Percentiles rank a stretch among this genome's conserved stretches.
Evolutionary conservation across 30 jellyfish, hydroid and myxozoan species (phyloP).

Genomic region (Turritopsis dohrnii): DNA sequence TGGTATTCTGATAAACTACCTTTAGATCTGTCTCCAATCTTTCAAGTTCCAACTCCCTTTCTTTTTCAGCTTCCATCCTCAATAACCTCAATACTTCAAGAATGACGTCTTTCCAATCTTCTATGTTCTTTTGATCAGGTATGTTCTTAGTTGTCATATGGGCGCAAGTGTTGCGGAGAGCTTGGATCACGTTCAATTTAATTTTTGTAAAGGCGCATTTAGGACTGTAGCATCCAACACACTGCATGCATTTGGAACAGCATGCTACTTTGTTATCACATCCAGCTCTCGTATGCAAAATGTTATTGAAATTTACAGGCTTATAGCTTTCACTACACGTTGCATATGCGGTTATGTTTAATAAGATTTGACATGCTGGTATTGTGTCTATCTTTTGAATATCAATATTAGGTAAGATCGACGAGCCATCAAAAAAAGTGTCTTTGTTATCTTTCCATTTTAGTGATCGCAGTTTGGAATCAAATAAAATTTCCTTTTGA

Average conservation of each 20-base stretch:
- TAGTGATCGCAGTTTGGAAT: too few relatives aligned
- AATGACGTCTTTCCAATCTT: background rate
- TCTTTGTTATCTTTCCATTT: too few relatives aligned
- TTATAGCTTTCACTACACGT: background rate
- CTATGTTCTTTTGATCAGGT: background rate
- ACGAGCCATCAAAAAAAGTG: too few relatives aligned
- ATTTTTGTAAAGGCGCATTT: background rate
- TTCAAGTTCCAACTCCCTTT: background rate
- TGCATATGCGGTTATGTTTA: background rate
- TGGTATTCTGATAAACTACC: background rate
- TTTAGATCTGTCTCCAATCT: background rate
- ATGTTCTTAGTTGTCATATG: background rate
- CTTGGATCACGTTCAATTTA: background rate
- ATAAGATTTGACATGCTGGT: too few relatives aligned
- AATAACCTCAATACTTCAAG: background rate
- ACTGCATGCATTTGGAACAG: background rate
- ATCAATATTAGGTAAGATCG: too few relatives aligned
- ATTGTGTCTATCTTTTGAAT: too few relatives aligned
- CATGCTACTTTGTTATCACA: background rate
- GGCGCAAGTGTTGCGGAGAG: background rate
- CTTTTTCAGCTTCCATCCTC: background rate
- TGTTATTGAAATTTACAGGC: background rate
- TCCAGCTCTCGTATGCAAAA: background rate
- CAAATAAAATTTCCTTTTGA: too few relatives aligned
- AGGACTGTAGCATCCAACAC: background rate